A percentile compares a stretch with the other conserved stretches of the same genome.
phyloP scores from a whole-genome alignment of 1,140 invertebrate species.

The Parapsyche elsis region DNA sequence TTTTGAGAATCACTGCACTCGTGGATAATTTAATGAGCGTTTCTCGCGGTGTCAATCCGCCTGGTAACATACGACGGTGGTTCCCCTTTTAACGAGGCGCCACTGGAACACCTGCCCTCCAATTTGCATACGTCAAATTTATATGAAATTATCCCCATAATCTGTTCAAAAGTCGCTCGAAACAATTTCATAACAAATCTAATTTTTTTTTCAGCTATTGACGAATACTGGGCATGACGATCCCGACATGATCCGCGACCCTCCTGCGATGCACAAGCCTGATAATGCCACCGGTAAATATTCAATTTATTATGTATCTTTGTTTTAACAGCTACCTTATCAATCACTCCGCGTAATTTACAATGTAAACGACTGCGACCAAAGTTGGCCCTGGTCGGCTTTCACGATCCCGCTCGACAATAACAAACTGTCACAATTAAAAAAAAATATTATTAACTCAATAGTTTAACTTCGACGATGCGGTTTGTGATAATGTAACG shows the following conservation, averaged over 20 bases:
- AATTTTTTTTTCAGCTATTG: conserved; percentile 42
- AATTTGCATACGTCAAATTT: conserved; percentile 41
- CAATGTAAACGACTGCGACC: too few relatives aligned
- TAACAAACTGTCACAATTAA: too few relatives aligned
- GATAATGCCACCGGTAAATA: conserved; percentile 64
- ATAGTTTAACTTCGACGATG: background rate
- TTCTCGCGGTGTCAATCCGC: conserved; percentile 20
- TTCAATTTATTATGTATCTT: too few relatives aligned
- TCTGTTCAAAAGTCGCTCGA: background rate
- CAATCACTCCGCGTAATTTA: too few relatives aligned
- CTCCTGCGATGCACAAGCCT: conserved; percentile 67
- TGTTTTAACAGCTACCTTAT: too few relatives aligned
- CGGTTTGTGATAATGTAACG: background rate
- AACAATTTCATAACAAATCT: background rate
- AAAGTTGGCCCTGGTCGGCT: too few relatives aligned
- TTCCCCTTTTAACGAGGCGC: conserved; percentile 16
- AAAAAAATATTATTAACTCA: too few relatives aligned
- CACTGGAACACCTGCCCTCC: conserved; percentile 38
- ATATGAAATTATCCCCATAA: conserved; percentile 6
- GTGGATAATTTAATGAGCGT: conserved; percentile 13
- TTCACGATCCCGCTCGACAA: too few relatives aligned
- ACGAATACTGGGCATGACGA: conserved; percentile 55
- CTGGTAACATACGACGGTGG: conserved; percentile 15
- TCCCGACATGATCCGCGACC: conserved; percentile 66
- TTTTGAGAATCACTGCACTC: background rate